Evolutionary conservation across 2,888 invertebrate genomes (phyloP), one percentile per base, ranked within the genome.

Genomic region (Agrochola lychnidis): DNA sequence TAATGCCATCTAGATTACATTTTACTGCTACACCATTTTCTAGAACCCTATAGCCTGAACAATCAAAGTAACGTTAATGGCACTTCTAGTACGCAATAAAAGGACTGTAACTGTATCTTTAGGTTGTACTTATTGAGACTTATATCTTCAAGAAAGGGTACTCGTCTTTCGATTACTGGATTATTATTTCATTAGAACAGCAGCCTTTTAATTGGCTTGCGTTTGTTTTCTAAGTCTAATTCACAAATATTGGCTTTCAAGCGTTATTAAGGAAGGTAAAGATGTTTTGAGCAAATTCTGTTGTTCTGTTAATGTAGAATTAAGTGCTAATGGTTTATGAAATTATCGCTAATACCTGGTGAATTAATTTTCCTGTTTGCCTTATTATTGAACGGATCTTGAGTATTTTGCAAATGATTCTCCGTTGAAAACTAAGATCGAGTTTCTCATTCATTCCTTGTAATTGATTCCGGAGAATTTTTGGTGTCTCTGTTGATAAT

Each of bases 161-260:
- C 85, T 79, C 86, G 77, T 79, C 87, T 89, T 89, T 88, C 88
- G 90, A 91, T 92, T 90, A 90, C 85, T 78, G 87, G 90, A 89
- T 91, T 91, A 92, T 91, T 93, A 90, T 92, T 92, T 91, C 86
- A 92, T 92, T 92, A 89, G 87, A 88, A 85, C 87, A 81, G 82
- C 84, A 78, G 78, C 77, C 82, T 84, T 81, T 85, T 88, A 88
- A 91, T 89, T 89, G 87, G 75, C 73, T 69, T 62, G 76, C 77
- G 84, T 82, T 83, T 85, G 72, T 83, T 78, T 85, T 67, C 57
- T 69, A 70, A 66, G 69, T 73, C 48, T 61, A 48, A 79, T 82
- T 84, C 69, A 84, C 64, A 76, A 85, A 81, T 75, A 78, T 83
- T 66, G 56, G n/a, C 62, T 45, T 71, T 56, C 45, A 74, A 73